These are phyloP conservation scores for Hystrix cristata DNA, from an alignment of 2,113 vertebrate species.

Conservation along the genomic window DNA sequence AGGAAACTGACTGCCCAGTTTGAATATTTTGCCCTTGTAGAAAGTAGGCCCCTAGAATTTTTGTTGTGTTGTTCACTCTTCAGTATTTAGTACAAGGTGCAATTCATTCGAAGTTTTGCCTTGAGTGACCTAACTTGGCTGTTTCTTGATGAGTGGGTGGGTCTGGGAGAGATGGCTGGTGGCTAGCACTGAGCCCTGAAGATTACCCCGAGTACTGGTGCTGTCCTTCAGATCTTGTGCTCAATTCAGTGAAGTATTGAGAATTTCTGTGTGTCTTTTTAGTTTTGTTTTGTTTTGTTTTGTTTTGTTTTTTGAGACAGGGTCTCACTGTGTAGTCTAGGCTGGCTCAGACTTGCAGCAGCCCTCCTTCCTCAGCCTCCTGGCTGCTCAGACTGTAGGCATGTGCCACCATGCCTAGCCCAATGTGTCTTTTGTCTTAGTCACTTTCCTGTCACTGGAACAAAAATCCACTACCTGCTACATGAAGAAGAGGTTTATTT, in stretches of 20 bases:
- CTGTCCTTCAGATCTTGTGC: background rate
- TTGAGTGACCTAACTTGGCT: background rate
- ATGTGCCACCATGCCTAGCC: background rate
- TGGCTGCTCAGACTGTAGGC: background rate
- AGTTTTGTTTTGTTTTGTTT: background rate
- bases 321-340: background rate
- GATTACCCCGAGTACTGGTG: background rate
- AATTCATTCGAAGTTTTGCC: background rate
- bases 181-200: background rate
- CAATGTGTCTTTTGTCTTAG: background rate
- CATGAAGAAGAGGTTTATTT: background rate
- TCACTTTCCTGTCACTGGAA: background rate
- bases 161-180: background rate
- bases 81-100: background rate
- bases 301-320: background rate
- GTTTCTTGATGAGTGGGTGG: background rate
- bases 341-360: background rate
- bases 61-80: background rate
- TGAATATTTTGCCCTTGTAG: background rate
- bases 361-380: background rate
- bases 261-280: background rate
- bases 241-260: background rate
- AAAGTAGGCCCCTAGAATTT: background rate
- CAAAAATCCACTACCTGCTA: background rate
- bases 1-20: background rate